A percentile compares a stretch with the other conserved stretches of the same genome.
These are phyloP conservation scores for Spodoptera litura DNA, from an alignment of 1,140 invertebrate species.

Conservation along the genomic window DNA sequence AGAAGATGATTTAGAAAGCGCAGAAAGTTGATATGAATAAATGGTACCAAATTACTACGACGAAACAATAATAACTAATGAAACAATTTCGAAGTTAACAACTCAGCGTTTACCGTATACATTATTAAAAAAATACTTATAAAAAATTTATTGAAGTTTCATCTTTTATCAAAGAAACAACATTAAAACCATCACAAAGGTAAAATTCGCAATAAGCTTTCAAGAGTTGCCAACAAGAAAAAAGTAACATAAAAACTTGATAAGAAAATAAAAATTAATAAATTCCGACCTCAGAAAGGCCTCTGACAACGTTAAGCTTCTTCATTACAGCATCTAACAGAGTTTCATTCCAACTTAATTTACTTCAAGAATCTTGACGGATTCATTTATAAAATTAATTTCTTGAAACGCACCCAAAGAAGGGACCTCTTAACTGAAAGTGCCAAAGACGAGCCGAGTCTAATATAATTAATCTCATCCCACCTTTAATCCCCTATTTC, in stretches of 20 bases:
- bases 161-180: constrained; percentile 3
- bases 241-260: constrained; percentile 39
- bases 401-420: constrained; percentile 48
- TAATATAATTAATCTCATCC: constrained; percentile 67
- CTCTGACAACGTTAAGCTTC: constrained; percentile 39
- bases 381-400: constrained; percentile 66
- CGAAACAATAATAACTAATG: not conserved
- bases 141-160: not conserved
- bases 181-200: constrained; percentile 19
- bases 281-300: constrained; percentile 41
- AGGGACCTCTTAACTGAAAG: constrained; percentile 54
- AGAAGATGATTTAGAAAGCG: constrained; percentile 39
- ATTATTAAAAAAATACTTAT: not conserved
- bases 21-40: constrained; percentile 42
- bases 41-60: constrained; percentile 21
- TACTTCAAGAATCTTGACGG: constrained; percentile 59
- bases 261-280: constrained; percentile 45
- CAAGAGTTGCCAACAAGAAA: constrained; percentile 14
- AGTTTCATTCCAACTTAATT: constrained; percentile 57
- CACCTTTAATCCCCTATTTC: constrained; percentile 61
- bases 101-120: not conserved
- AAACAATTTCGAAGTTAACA: not conserved
- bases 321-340: constrained; percentile 48
- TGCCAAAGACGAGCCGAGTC: constrained; percentile 54
- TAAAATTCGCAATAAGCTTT: constrained; percentile 31